Evolutionary conservation across 1,140 invertebrate genomes (phyloP).

Genomic region (Microplitis demolitor): DNA sequence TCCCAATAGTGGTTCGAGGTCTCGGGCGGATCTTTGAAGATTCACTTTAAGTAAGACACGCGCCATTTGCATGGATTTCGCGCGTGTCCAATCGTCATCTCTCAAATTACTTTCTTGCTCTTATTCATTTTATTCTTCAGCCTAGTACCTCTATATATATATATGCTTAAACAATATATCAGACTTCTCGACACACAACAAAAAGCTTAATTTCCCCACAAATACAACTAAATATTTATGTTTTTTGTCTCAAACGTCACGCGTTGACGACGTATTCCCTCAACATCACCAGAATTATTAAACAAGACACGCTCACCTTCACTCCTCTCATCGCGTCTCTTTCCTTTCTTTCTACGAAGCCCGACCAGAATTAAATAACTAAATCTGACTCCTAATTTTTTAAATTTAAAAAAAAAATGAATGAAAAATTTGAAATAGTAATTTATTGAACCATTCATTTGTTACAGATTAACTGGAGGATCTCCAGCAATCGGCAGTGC

Average conservation of each 20-base stretch:
- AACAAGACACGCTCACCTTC: neutral
- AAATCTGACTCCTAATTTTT: neutral
- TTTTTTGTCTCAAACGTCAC: too few species aligned
- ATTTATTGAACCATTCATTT: slow-evolving; percentile 24
- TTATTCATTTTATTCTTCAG: slow-evolving; percentile 14
- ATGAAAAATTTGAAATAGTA: neutral
- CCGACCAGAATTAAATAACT: neutral
- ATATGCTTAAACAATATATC: neutral
- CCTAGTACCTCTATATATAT: neutral
- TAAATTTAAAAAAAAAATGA: neutral
- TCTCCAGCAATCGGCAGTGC: slow-evolving; percentile 54
- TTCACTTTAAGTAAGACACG: slow-evolving; percentile 34
- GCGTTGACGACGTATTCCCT: neutral
- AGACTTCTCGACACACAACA: neutral
- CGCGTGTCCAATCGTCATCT: slow-evolving; percentile 45
- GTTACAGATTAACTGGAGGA: slow-evolving; percentile 55
- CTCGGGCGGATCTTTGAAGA: slow-evolving; percentile 40
- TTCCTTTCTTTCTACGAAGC: neutral
- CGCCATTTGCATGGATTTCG: slow-evolving; percentile 43
- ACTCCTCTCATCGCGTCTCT: neutral
- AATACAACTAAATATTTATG: too few species aligned
- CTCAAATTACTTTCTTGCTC: slow-evolving; percentile 38
- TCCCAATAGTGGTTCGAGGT: slow-evolving; percentile 8
- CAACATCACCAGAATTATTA: neutral
- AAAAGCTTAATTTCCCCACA: neutral